phyloP scores from a whole-genome alignment of 2,888 invertebrate species.

The Clepsis dumicolana region DNA sequence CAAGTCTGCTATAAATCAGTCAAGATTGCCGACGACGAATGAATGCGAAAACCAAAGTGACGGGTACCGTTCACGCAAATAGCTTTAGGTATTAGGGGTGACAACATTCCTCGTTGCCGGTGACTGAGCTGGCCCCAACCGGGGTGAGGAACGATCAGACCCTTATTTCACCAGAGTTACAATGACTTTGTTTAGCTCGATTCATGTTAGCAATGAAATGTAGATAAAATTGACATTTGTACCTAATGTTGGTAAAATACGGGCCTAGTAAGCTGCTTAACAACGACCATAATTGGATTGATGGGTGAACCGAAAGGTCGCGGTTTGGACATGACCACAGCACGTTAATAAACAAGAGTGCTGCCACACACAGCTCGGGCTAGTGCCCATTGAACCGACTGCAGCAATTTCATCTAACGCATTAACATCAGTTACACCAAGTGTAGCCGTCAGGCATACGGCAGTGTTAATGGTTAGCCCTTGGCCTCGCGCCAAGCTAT shows the following conservation, averaged over 20 bases:
- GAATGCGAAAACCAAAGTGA: conserved; percentile 28
- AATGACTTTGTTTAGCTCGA: too few species aligned
- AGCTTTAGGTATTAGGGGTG: conserved; percentile 20
- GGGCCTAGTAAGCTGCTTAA: not conserved
- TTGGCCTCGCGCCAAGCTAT: conserved; percentile 61
- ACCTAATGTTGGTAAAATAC: too few species aligned
- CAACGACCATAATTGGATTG: conserved; percentile 13
- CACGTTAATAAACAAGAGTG: conserved; percentile 8
- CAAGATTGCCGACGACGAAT: conserved; percentile 48
- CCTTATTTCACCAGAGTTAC: too few species aligned
- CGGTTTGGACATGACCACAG: conserved; percentile 22
- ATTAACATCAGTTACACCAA: conserved; percentile 41
- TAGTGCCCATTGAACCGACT: conserved; percentile 23
- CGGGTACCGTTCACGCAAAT: conserved; percentile 26
- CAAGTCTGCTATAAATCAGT: conserved; percentile 54
- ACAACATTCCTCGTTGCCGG: conserved; percentile 8
- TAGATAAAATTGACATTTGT: too few species aligned
- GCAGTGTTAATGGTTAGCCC: conserved; percentile 47
- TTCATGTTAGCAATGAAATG: too few species aligned
- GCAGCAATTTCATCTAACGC: conserved; percentile 44
- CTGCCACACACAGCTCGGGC: conserved; percentile 10
- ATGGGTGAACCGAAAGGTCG: conserved; percentile 13
- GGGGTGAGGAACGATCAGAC: conserved; percentile 7
- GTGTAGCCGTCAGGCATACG: conserved; percentile 34
- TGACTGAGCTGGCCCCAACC: not conserved